phyloP scores from a whole-genome alignment of 2,797 vertebrate genomes.

The Ataeniobius toweri region DNA sequence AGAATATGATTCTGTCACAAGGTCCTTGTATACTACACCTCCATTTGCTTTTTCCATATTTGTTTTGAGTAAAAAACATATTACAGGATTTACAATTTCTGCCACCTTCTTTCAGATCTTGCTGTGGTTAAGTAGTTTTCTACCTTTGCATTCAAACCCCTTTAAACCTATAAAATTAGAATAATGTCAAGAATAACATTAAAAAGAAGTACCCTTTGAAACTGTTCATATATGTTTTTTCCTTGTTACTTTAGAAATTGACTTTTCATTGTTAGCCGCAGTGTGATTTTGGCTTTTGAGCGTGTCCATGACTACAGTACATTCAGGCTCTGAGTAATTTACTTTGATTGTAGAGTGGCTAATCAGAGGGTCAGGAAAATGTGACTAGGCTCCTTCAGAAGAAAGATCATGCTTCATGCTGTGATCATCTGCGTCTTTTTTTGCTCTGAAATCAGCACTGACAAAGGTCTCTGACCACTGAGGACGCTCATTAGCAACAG shows the following conservation, averaged over 20 bases:
- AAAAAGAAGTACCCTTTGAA: slow-evolving; percentile 47
- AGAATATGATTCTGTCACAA: slow-evolving; percentile 8
- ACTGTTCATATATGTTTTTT: slow-evolving; percentile 15
- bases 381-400: slow-evolving; percentile 37
- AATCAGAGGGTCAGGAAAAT: slow-evolving; percentile 47
- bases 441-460: slow-evolving; percentile 51
- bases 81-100: slow-evolving; percentile 21
- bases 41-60: background rate
- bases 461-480: slow-evolving; percentile 48
- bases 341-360: slow-evolving; percentile 54
- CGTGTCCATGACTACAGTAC: slow-evolving; percentile 30
- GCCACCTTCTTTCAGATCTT: slow-evolving; percentile 6
- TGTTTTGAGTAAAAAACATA: slow-evolving; percentile 6
- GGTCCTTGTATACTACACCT: slow-evolving; percentile 1
- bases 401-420: slow-evolving; percentile 46
- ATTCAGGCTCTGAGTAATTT: slow-evolving; percentile 50
- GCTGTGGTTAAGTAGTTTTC: background rate
- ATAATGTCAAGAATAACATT: slow-evolving; percentile 24
- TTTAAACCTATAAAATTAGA: slow-evolving; percentile 13
- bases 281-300: slow-evolving; percentile 35
- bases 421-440: slow-evolving; percentile 32
- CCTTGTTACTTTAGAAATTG: slow-evolving; percentile 24
- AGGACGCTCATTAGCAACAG: slow-evolving; percentile 21
- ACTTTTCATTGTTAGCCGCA: slow-evolving; percentile 17
- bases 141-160: background rate